phyloP scores from a whole-genome alignment of 2,888 invertebrate species.

The Linnaemya vulpina region DNA sequence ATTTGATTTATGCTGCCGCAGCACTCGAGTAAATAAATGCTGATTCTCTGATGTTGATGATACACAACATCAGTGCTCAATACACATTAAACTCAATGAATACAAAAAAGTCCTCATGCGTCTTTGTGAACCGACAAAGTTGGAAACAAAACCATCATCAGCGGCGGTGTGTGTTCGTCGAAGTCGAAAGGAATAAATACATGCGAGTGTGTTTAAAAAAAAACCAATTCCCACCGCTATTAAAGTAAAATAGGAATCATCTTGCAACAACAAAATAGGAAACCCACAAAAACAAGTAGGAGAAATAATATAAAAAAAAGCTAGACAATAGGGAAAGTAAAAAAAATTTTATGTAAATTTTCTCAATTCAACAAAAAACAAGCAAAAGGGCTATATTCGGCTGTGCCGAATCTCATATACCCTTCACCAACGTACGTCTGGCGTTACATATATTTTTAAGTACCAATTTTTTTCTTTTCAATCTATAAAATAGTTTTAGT shows the following conservation, averaged over 20 bases:
- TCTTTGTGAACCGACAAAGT: constrained; percentile 41
- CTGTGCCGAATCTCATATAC: too few relatives aligned
- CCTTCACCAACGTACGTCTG: too few relatives aligned
- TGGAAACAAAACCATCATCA: neutral
- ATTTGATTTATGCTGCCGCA: constrained; percentile 68
- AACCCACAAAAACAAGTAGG: constrained; percentile 22
- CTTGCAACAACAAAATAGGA: constrained; percentile 25
- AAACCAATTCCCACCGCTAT: constrained; percentile 70
- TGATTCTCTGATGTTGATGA: constrained; percentile 54
- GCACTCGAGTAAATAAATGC: constrained; percentile 66
- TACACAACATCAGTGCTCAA: constrained; percentile 44
- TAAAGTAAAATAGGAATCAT: constrained; percentile 69
- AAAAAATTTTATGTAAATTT: constrained; percentile 66
- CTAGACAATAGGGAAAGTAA: constrained; percentile 25
- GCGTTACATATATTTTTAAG: too few relatives aligned
- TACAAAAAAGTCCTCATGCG: constrained; percentile 35
- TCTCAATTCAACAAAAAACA: constrained; percentile 58
- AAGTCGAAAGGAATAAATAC: constrained; percentile 44
- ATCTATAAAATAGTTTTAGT: too few relatives aligned
- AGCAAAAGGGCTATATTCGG: too few relatives aligned
- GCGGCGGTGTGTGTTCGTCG: constrained; percentile 1
- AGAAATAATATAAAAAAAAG: constrained; percentile 45
- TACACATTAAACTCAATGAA: constrained; percentile 27
- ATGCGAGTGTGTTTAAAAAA: constrained; percentile 35
- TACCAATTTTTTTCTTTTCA: too few relatives aligned